Conservation (phyloP, 23 tunicate species). For the Styela clava region DNA sequence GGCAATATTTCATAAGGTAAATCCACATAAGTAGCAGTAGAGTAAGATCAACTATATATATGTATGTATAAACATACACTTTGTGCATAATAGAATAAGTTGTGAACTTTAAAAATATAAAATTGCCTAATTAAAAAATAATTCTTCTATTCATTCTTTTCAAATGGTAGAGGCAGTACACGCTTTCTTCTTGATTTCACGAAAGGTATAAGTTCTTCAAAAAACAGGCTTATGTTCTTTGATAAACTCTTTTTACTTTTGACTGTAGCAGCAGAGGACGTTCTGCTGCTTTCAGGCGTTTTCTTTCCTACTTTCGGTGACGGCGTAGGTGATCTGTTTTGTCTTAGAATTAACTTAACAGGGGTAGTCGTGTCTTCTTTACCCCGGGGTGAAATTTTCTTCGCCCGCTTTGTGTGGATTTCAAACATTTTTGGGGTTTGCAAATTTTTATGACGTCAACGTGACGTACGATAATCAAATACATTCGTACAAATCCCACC, state of each 20-base stretch:
- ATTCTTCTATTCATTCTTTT: neutral
- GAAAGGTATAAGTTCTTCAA: conserved; percentile 28
- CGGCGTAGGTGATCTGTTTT: neutral
- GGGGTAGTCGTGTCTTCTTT: neutral
- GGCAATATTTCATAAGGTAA: too few species aligned
- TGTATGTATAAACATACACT: too few species aligned
- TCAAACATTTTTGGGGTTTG: conserved; percentile 8
- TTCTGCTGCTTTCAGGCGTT: conserved; percentile 2
- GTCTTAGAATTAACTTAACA: neutral
- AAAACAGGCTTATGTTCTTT: conserved; percentile 15
- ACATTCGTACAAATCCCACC: too few species aligned
- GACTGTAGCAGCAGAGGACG: neutral
- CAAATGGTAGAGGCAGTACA: conserved; percentile 17
- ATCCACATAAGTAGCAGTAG: too few species aligned
- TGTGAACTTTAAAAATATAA: too few species aligned
- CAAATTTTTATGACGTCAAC: neutral
- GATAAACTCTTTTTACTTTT: conserved; percentile 8
- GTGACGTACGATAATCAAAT: too few species aligned
- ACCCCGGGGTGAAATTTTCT: neutral
- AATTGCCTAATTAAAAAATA: neutral
- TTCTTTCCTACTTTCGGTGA: neutral
- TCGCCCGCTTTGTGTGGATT: neutral
- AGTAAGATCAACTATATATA: too few species aligned
- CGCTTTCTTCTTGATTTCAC: conserved; percentile 23
- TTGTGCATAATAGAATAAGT: too few species aligned